Percentiles rank a stretch among this genome's conserved stretches.
Evolutionary conservation across 2,797 vertebrate species (phyloP).

Genomic region (Mallotus villosus): DNA sequence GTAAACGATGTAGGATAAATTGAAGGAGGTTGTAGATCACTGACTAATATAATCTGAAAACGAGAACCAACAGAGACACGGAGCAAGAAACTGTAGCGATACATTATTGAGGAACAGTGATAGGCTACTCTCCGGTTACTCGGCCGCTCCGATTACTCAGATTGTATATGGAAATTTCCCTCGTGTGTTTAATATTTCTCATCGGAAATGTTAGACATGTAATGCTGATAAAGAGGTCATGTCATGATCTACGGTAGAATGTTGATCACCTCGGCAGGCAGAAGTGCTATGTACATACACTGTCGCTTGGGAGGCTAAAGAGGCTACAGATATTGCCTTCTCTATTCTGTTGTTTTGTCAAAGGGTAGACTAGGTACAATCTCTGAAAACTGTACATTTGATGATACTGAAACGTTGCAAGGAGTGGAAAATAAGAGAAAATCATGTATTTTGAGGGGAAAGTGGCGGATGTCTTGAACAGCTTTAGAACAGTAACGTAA

Average conservation of each 20-base stretch:
- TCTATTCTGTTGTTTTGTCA: not conserved
- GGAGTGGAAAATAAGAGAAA: slow-evolving; percentile 11
- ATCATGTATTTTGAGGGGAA: not conserved
- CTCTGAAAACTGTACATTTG: slow-evolving; percentile 1
- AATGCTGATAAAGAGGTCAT: slow-evolving; percentile 7
- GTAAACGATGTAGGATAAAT: slow-evolving; percentile 30
- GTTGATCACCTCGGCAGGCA: not conserved
- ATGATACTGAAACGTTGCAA: not conserved
- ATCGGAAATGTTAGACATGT: slow-evolving; percentile 62
- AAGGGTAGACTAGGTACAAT: not conserved
- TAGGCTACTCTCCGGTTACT: slow-evolving; percentile 53
- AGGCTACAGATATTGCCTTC: not conserved
- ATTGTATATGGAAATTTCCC: slow-evolving; percentile 39
- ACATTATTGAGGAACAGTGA: slow-evolving; percentile 61
- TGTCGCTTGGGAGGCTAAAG: slow-evolving; percentile 4
- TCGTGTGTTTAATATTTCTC: slow-evolving; percentile 59
- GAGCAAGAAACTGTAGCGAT: slow-evolving; percentile 57
- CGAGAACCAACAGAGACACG: slow-evolving; percentile 45
- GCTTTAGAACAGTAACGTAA: slow-evolving; percentile 41
- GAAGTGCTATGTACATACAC: slow-evolving; percentile 1
- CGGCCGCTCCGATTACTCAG: slow-evolving; percentile 60
- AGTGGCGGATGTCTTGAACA: slow-evolving; percentile 47
- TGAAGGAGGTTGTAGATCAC: slow-evolving; percentile 41
- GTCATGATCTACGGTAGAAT: slow-evolving; percentile 13
- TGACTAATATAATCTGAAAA: slow-evolving; percentile 52